These are phyloP conservation scores for Micronycteris hirsuta DNA, from an alignment of 2,113 vertebrate genomes.

Conservation along the genomic window DNA sequence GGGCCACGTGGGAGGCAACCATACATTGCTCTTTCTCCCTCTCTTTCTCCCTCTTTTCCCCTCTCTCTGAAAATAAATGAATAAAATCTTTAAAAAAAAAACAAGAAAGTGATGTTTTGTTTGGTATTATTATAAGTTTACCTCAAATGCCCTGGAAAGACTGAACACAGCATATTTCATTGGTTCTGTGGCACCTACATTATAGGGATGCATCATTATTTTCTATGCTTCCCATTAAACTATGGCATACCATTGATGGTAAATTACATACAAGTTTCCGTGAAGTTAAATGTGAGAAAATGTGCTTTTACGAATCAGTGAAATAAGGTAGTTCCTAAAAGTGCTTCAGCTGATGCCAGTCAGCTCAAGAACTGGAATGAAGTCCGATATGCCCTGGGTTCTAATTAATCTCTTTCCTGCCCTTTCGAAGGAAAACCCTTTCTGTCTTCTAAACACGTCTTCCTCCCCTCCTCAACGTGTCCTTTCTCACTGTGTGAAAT, in stretches of 20 bases:
- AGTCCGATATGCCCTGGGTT: background rate
- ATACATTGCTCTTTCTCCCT: too few relatives aligned
- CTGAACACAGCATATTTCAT: background rate
- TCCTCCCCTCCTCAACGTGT: background rate
- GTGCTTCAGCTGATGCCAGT: background rate
- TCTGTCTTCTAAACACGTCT: background rate
- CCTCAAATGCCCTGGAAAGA: background rate
- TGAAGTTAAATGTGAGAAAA: slow-evolving; percentile 2
- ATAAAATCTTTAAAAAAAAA: too few relatives aligned
- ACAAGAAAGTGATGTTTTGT: too few relatives aligned
- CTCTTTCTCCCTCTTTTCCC: too few relatives aligned
- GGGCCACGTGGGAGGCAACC: too few relatives aligned
- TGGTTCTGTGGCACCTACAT: background rate
- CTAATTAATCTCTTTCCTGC: background rate
- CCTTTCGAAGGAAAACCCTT: background rate
- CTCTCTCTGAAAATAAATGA: too few relatives aligned
- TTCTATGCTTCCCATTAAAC: background rate
- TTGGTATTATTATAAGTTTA: background rate
- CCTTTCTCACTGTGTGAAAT: background rate
- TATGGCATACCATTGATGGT: background rate
- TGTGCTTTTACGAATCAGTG: background rate
- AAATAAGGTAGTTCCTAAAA: background rate
- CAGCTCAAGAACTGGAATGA: background rate
- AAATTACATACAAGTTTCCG: background rate
- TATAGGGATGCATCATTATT: background rate